Base-by-base conservation (phyloP, 2,113 vertebrate species). In the Tretioscincus oriximinensis region DNA sequence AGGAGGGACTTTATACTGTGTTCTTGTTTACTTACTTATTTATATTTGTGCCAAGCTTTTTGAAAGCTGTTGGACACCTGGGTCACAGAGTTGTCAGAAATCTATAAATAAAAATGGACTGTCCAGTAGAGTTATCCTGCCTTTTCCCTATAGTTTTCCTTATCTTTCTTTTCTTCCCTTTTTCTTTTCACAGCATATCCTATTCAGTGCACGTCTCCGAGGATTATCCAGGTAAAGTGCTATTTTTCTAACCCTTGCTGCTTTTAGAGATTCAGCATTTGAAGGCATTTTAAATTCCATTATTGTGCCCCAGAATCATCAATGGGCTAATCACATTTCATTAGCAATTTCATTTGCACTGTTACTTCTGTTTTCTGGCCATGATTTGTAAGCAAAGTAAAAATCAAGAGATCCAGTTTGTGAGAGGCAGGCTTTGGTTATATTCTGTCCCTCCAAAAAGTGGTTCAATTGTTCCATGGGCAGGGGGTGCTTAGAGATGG, bases 171-270 rank as follows among this genome's bases (percentile, higher is more conserved):
- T 80, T 54, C 51, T n/a, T 80, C 41, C 69, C 45, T 41, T 41
- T 75, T 66, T 80, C 28, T 92, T 88, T 92, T 90, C 86, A 75
- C 95, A 97, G 96, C 89, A 94, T 97, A 18, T 96, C 96, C 83
- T 97, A 97, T 91, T 96, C 96, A 77, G 96, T 97, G 28, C 96
- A 97, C 24, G 97, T 97, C 85, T 97, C 97, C 83, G 97, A 97
- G 90, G 97, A 97, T 93, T 97, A 97, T 83, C 97, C 97, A 97
- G 97, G 97, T 97, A 97, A 58, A 86, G 82, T 91, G 79, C 61
- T 81, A 72, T 18, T 45, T 85, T 92, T 84, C 72, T 65, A 72
- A 73, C 5, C 0, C n/a, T 21, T 1, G 3, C 67, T 49, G 10
- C 45, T 86, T 88, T 28, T 76, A 58, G 9, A 1, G 83, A 54